phyloP scores from a whole-genome alignment of 2,113 vertebrate species.

The Todiramphus saurophagus region DNA sequence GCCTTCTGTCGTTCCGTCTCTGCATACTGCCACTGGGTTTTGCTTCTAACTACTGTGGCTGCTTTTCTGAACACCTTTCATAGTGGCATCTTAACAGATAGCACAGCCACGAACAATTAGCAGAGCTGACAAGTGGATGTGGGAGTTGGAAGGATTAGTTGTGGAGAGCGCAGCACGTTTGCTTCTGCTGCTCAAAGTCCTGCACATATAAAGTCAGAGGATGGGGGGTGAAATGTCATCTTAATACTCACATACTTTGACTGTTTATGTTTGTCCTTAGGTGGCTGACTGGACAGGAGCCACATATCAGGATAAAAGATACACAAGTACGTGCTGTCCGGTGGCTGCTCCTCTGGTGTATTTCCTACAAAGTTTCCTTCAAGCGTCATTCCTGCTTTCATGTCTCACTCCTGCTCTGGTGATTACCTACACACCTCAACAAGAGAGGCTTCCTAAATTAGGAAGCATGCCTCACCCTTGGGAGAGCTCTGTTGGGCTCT shows the following conservation, averaged over 20 bases:
- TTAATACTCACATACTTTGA: not conserved
- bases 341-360: not conserved
- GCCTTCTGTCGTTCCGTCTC: too few relatives aligned
- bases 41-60: fast-evolving
- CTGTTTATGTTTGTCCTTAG: conserved; percentile 64
- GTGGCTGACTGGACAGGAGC: conserved; percentile 98
- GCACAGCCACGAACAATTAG: fast-evolving
- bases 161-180: fast-evolving
- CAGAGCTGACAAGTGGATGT: not conserved
- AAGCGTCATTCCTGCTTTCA: not conserved
- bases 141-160: not conserved
- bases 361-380: not conserved
- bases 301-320: conserved; percentile 98
- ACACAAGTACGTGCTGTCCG: conserved; percentile 86
- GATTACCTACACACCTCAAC: not conserved
- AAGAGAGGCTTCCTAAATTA: not conserved
- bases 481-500: not conserved
- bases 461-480: not conserved
- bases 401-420: not conserved
- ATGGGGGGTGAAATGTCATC: fast-evolving
- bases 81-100: fast-evolving
- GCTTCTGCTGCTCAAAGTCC: not conserved
- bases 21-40: fast-evolving
- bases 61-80: not conserved
- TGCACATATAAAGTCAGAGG: fast-evolving